phyloP scores from a whole-genome alignment of 2,888 invertebrate species.

The Drosophila koepferae region DNA sequence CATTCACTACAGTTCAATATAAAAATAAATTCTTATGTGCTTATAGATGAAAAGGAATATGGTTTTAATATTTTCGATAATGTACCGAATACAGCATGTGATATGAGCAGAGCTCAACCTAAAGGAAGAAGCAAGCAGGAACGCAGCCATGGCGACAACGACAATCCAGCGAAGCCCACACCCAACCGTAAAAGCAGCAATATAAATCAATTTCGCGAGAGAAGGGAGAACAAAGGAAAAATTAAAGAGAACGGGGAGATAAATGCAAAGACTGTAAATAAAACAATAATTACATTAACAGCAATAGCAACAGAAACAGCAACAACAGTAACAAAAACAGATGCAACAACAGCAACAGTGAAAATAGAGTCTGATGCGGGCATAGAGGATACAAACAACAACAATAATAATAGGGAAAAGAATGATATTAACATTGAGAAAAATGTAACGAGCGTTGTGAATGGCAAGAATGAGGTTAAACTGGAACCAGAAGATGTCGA shows the following conservation, averaged over 20 bases:
- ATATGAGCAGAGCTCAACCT: slow-evolving; percentile 83
- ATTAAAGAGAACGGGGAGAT: slow-evolving; percentile 71
- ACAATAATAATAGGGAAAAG: slow-evolving; percentile 36
- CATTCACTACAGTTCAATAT: background rate
- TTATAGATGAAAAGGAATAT: slow-evolving; percentile 85
- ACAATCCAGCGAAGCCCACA: slow-evolving; percentile 19
- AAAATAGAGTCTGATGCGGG: slow-evolving; percentile 60
- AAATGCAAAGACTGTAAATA: slow-evolving; percentile 69
- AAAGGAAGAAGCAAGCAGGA: slow-evolving; percentile 54
- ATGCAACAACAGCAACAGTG: slow-evolving; percentile 39
- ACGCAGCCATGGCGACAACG: slow-evolving; percentile 33
- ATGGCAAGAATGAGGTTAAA: slow-evolving; percentile 71
- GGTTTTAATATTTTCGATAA: slow-evolving; percentile 84
- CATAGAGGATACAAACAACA: slow-evolving; percentile 55
- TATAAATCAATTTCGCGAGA: slow-evolving; percentile 28
- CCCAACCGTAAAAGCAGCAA: slow-evolving; percentile 9
- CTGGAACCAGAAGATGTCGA: slow-evolving; percentile 46
- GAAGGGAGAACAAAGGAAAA: slow-evolving; percentile 31
- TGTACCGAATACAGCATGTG: slow-evolving; percentile 84
- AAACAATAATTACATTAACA: slow-evolving; percentile 23
- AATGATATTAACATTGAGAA: slow-evolving; percentile 55
- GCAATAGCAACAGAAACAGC: slow-evolving; percentile 17
- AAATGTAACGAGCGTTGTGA: slow-evolving; percentile 74
- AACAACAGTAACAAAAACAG: slow-evolving; percentile 28
- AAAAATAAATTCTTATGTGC: background rate